Conservation (phyloP, 2,888 invertebrate species). For the Parnassius mnemosyne region DNA sequence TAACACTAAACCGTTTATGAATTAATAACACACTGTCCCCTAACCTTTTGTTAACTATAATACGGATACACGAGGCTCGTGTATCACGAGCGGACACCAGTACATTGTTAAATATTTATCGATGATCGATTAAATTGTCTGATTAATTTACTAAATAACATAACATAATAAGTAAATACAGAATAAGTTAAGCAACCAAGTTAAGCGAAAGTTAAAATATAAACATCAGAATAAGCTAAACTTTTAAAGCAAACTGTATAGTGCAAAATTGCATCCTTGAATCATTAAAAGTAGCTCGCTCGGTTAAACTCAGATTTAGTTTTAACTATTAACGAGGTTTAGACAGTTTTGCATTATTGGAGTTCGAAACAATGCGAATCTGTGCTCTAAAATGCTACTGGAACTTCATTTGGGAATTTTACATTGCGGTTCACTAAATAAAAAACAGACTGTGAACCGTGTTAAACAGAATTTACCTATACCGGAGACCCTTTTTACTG, state of each 20-base stretch:
- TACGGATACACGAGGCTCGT: too few relatives aligned
- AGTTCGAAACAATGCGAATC: slow-evolving; percentile 2
- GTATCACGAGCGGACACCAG: too few relatives aligned
- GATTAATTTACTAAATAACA: too few relatives aligned
- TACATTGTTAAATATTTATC: too few relatives aligned
- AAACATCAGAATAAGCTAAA: not conserved
- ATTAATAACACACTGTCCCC: slow-evolving; percentile 3
- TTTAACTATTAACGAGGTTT: slow-evolving; percentile 13
- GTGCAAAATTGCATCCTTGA: slow-evolving; percentile 5
- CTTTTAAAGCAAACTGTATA: slow-evolving; percentile 5
- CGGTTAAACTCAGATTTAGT: slow-evolving; percentile 10
- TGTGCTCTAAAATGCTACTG: not conserved
- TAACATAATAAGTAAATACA: too few relatives aligned
- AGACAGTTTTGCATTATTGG: slow-evolving; percentile 1
- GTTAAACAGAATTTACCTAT: too few relatives aligned
- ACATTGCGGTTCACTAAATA: not conserved
- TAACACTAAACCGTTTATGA: slow-evolving; percentile 1
- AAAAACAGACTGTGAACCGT: not conserved
- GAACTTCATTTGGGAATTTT: not conserved
- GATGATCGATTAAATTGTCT: too few relatives aligned
- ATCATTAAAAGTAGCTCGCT: slow-evolving; percentile 7
- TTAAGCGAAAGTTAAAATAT: too few relatives aligned
- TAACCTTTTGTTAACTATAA: too few relatives aligned
- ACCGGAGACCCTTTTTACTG: too few relatives aligned
- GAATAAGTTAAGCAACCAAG: too few relatives aligned